These are phyloP conservation scores for Gobio gobio DNA, from an alignment of 2,113 vertebrate species.

Conservation along the genomic window DNA sequence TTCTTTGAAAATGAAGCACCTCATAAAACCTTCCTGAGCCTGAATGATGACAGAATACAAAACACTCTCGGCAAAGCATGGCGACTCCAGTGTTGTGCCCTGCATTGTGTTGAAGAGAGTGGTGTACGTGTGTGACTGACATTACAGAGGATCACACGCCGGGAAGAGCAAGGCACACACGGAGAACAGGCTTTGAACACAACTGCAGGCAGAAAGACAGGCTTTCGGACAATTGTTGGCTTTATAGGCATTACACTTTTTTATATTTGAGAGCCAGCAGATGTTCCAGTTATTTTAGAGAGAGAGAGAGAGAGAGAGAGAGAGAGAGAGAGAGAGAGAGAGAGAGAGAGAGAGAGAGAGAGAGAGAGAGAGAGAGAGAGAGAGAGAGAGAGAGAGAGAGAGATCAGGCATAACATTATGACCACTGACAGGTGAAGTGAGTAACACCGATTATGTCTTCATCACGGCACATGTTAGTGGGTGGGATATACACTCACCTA, in stretches of 20 bases:
- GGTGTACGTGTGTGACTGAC: background rate
- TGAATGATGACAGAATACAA: conserved; percentile 61
- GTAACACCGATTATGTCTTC: too few species aligned
- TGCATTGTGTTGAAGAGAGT: conserved; percentile 51
- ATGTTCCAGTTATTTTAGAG: background rate
- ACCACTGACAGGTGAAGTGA: too few species aligned
- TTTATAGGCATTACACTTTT: background rate
- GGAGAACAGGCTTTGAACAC: background rate
- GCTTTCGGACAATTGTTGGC: background rate
- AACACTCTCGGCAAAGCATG: conserved; percentile 56
- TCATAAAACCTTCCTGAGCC: conserved; percentile 62
- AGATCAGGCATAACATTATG: too few species aligned
- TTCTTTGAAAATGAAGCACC: conserved; percentile 67
- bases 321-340: too few species aligned
- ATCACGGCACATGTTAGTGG: too few species aligned
- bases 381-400: too few species aligned
- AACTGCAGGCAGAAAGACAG: background rate
- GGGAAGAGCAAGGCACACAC: background rate
- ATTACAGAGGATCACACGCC: background rate
- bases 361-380: too few species aligned
- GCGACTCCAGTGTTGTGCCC: conserved; percentile 26
- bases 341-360: too few species aligned
- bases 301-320: too few species aligned
- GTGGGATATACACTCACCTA: too few species aligned
- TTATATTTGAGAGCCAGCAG: background rate